Evolutionary conservation across 2,113 vertebrate species (phyloP).

Genomic region (Arizona elegans): DNA sequence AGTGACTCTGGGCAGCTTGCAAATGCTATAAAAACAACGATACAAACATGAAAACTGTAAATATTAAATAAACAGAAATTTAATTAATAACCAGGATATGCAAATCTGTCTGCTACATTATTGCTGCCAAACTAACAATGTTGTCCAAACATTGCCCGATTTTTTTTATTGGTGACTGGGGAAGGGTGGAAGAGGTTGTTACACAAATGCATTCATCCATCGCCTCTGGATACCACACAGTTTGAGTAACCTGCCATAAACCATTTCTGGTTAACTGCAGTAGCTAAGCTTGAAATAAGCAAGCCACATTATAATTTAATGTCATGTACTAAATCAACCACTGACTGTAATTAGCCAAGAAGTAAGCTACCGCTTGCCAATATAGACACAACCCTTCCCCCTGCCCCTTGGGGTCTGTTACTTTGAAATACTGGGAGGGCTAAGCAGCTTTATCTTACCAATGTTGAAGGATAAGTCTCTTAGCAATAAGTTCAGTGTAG

Average conservation of each 20-base stretch:
- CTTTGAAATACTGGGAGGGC: not conserved
- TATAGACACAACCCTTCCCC: not conserved
- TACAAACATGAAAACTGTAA: not conserved
- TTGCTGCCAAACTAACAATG: not conserved
- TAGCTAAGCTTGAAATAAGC: not conserved
- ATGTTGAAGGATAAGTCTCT: not conserved
- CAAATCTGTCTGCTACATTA: not conserved
- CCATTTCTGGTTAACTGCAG: not conserved
- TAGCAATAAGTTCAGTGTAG: not conserved
- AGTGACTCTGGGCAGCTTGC: not conserved
- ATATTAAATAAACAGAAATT: not conserved
- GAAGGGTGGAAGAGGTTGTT: not conserved
- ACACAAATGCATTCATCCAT: not conserved
- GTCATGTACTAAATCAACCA: not conserved
- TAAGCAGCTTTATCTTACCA: not conserved
- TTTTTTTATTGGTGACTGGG: not conserved
- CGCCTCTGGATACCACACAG: not conserved
- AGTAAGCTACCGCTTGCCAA: not conserved
- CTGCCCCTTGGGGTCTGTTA: not conserved
- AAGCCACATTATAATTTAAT: not conserved
- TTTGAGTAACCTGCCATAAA: not conserved
- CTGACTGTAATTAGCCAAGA: not conserved
- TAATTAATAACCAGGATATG: not conserved
- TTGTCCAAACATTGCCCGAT: not conserved
- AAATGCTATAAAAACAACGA: not conserved